Evolutionary conservation across 2,113 vertebrate species (phyloP), one percentile per base, ranked within the genome.

Genomic region (Oryzias melastigma): DNA sequence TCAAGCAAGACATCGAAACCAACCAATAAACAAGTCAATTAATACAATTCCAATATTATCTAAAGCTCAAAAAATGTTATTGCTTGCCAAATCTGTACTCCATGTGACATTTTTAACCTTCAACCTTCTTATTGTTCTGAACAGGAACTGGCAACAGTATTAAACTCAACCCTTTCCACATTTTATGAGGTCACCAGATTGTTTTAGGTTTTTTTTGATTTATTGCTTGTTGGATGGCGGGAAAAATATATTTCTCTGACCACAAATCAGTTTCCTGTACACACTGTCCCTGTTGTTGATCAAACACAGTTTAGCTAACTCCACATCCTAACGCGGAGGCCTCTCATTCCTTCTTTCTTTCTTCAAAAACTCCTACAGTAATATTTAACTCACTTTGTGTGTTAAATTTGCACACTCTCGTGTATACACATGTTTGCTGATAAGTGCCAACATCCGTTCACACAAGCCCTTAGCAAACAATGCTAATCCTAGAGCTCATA

Each of bases 401-500:
- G 35, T 27, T 46, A 71, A 51, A 41, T 48, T 58, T 66, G 19
- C 46, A 53, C 35, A 35, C 10, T 18, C 16, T 19, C 46, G 7
- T 18, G 46, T 53, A 35, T 68, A 47, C 51, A 44, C 46, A 71
- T 60, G 44, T 57, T 65, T 61, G 16, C 50, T 5, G 57, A 18
- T 55, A 77, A 73, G 70, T 51, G 66, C 65, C 65, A 59, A 72
- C 67, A 62, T 80, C 78, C 77, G 77, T 64, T 77, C 68, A 71
- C 80, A 79, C 77, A 64, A 71, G 65, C 72, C 69, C 49, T 81
- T 63, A 59, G 61, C 75, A 86, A 83, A 87, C 83, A 84, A 78
- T 56, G 27, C 66, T 74, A 71, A 82, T 79, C 62, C 63, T 64
- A 45, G 48, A 14, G 58, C 73, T 71, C 80, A 83, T 83, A 83